Conservation (phyloP, 2,797 vertebrate species). For the Bucorvus abyssinicus region DNA sequence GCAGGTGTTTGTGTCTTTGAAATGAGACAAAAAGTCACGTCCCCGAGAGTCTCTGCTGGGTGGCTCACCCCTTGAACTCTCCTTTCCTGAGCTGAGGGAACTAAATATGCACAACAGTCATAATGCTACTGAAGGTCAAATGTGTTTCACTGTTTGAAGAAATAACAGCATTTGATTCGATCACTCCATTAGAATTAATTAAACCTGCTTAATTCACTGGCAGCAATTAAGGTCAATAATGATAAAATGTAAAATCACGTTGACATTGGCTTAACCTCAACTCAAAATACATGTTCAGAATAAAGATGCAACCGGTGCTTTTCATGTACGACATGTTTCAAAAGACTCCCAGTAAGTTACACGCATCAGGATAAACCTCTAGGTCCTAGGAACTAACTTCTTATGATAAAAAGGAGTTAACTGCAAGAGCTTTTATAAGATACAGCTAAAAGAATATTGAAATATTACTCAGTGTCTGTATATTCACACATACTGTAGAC, state of each 20-base stretch:
- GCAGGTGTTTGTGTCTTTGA: not conserved
- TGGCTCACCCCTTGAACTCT: too few relatives aligned
- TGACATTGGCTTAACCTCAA: not conserved
- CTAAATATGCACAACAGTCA: rapidly evolving
- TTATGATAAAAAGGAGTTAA: not conserved
- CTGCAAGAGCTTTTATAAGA: not conserved
- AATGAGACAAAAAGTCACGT: not conserved
- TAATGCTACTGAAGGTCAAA: too few relatives aligned
- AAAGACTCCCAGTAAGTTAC: not conserved
- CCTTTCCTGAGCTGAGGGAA: not conserved
- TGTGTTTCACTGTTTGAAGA: not conserved
- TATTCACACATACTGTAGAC: not conserved
- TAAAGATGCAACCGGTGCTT: not conserved
- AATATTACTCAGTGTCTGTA: not conserved
- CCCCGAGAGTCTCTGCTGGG: not conserved
- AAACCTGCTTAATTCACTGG: not conserved
- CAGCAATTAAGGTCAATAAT: not conserved
- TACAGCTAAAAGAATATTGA: not conserved
- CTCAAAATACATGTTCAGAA: not conserved
- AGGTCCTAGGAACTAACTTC: not conserved
- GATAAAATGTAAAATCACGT: not conserved
- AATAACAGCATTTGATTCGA: not conserved
- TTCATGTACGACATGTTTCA: not conserved
- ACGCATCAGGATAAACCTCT: not conserved
- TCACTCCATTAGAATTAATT: not conserved